Conservation (phyloP, 2,113 vertebrate species). For the Strix uralensis region DNA sequence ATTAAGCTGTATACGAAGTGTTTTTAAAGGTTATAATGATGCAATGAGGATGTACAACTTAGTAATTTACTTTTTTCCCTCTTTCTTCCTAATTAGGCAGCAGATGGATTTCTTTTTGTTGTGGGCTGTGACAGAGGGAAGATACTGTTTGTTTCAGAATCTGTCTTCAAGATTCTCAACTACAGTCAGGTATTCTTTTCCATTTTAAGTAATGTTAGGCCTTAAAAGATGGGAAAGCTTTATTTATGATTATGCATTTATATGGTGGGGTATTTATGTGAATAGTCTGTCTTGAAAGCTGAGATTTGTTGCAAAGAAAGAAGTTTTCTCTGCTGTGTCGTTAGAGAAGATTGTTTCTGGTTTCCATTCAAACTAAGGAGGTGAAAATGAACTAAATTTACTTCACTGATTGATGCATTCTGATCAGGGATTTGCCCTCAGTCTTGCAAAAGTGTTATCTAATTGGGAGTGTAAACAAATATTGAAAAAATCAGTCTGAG, state of each 20-base stretch:
- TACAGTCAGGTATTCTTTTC: constrained; percentile 90
- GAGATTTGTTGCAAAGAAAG: neutral
- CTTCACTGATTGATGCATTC: neutral
- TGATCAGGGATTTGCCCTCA: neutral
- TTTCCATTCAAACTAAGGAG: neutral
- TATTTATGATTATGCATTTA: neutral
- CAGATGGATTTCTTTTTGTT: constrained; percentile 98
- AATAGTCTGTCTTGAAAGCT: neutral
- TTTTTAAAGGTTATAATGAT: neutral
- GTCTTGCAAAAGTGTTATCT: neutral
- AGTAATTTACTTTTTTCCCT: constrained; percentile 32
- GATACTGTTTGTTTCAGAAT: constrained; percentile 98
- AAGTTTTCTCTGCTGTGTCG: neutral
- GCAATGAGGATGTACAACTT: constrained; percentile 4
- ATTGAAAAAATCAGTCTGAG: neutral
- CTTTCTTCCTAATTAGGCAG: constrained; percentile 79
- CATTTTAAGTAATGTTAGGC: neutral
- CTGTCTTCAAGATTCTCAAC: constrained; percentile 99
- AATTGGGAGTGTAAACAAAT: neutral
- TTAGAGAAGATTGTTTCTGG: neutral
- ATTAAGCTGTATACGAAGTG: neutral
- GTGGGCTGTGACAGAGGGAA: constrained; percentile 98
- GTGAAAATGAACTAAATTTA: neutral
- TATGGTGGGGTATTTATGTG: neutral
- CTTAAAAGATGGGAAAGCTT: neutral